These are phyloP conservation scores for Drosophila repleta DNA, from an alignment of 1,140 invertebrate species.

Conservation along the genomic window DNA sequence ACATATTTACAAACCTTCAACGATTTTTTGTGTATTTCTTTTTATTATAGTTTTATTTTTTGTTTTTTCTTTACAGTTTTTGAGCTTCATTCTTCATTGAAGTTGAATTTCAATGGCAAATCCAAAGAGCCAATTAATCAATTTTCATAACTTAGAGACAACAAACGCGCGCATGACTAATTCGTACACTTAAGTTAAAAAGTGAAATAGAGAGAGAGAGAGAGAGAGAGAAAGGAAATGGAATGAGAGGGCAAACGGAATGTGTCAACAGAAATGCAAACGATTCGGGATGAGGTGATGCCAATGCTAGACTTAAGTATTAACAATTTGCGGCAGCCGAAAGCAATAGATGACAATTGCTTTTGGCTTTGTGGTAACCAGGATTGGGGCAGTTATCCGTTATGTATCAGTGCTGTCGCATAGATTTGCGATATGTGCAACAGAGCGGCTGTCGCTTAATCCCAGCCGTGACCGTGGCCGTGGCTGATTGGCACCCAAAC, in stretches of 20 bases:
- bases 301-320: slow-evolving; percentile 26
- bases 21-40: slow-evolving; percentile 11
- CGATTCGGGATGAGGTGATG: slow-evolving; percentile 12
- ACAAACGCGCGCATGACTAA: slow-evolving; percentile 80
- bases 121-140: slow-evolving; percentile 40
- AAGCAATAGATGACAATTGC: slow-evolving; percentile 2
- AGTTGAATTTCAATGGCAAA: slow-evolving; percentile 55
- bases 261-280: slow-evolving; percentile 63
- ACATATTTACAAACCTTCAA: slow-evolving; percentile 51
- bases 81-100: slow-evolving; percentile 47
- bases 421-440: slow-evolving; percentile 40
- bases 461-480: slow-evolving; percentile 85
- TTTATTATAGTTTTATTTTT: too few species aligned
- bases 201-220: neutral
- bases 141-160: slow-evolving; percentile 75
- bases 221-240: slow-evolving; percentile 8
- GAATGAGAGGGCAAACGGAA: slow-evolving; percentile 9
- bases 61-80: slow-evolving; percentile 33
- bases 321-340: slow-evolving; percentile 43
- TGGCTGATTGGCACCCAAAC: slow-evolving; percentile 88
- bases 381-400: slow-evolving; percentile 63
- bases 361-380: slow-evolving; percentile 4
- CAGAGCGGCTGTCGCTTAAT: slow-evolving; percentile 83
- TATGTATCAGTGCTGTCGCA: slow-evolving; percentile 76
- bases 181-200: slow-evolving; percentile 74